These are phyloP conservation scores for Chaetodon trifascialis DNA, from an alignment of 2,113 vertebrate species.

Conservation along the genomic window DNA sequence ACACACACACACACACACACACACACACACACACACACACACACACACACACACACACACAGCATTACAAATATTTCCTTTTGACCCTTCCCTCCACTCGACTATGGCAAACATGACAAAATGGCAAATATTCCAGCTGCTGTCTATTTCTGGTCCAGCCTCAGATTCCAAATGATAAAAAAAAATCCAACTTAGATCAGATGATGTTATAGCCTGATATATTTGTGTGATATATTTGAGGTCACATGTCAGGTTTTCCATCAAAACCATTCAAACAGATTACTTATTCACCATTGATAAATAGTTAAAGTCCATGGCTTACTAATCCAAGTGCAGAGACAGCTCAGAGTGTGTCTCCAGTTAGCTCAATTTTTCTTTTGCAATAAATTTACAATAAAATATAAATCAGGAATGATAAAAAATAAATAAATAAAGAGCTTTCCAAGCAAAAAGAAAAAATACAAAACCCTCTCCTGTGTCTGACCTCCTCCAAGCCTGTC, in stretches of 20 bases:
- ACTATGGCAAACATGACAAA: not conserved
- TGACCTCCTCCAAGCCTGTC: not conserved
- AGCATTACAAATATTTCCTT: not conserved
- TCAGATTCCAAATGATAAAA: not conserved
- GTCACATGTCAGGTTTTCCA: not conserved
- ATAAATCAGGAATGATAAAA: not conserved
- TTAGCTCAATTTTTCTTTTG: not conserved
- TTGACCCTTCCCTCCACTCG: not conserved
- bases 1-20: not conserved
- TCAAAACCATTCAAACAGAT: not conserved
- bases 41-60: slow-evolving; percentile 9
- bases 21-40: slow-evolving; percentile 13
- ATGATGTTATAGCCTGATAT: not conserved
- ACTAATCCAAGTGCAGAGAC: too few species aligned
- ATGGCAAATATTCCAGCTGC: not conserved
- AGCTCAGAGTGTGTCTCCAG: not conserved
- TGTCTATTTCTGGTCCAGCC: not conserved
- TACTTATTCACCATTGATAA: not conserved
- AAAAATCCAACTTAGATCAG: not conserved
- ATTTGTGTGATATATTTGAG: too few species aligned
- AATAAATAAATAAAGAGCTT: not conserved
- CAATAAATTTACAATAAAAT: not conserved
- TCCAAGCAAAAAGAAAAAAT: not conserved
- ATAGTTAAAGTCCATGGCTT: not conserved
- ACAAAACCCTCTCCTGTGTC: not conserved